Evolutionary conservation across 2,888 invertebrate genomes (phyloP), one percentile per base, ranked within the genome.

Genomic region (Sipha maydis): DNA sequence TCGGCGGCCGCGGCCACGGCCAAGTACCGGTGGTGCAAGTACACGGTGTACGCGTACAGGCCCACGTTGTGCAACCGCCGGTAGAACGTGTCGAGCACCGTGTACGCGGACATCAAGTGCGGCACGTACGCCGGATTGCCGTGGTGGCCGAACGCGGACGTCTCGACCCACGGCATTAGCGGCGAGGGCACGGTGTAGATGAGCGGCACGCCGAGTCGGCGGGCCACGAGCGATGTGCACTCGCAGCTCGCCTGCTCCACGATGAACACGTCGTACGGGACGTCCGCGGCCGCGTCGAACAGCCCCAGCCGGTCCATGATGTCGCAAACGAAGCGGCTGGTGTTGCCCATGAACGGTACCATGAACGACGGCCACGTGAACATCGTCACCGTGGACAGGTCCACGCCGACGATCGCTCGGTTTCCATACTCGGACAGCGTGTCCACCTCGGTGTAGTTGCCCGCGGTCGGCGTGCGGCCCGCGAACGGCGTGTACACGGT

Each of bases 401-500:
- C 17, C 61, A 76, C 17, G 67, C 67, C 17, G 41, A 77, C 41
- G 41, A 31, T 25, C 25, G 8, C 1, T 25, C 25, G 5, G 0
- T 3, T 21, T 28, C 14, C 41, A 31, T 21, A 84, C 14, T 41
- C 41, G 21, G 61, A 28, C 76, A 21, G 41, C 61, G 76, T 84
- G 48, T 84, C 76, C 41, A 84, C 38, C 25, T 84, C 84, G 25
- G 61, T 41, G 17, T 76, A 76, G 61, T 73, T 61, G 76, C 3
- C 56, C 56, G 38, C 34, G 21, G 41, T 25, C 41, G 38, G 4
- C 38, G 9, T 25, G 76, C 7, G 54, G 67, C 61, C 79, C 56
- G 86, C 38, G 73, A 86, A 86, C 73, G 73, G 80, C 28, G 86
- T 86, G 73, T 79, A 86, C 21, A 80, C 86, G n/a, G 56, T 86